Percentiles rank a stretch among this genome's conserved stretches.
Conservation (phyloP, 2,113 vertebrate species). For the Eidolon helvum region DNA sequence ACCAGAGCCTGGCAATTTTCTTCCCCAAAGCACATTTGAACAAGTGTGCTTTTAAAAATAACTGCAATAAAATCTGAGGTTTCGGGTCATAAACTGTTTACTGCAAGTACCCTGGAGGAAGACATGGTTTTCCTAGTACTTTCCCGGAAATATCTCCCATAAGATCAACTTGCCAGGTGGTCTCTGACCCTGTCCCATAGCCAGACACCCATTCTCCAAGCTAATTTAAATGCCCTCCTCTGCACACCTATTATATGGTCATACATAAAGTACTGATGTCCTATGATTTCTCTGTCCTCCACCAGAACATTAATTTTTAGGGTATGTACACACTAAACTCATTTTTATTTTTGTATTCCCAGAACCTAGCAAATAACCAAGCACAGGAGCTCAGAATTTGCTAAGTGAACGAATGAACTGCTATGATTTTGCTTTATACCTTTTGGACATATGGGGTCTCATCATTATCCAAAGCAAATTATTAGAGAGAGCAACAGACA, state of each 20-base stretch:
- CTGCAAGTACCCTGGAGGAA: neutral
- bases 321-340: neutral
- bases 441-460: neutral
- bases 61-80: constrained; percentile 42
- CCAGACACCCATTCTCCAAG: neutral
- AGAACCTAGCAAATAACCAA: neutral
- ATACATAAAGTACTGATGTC: neutral
- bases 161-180: neutral
- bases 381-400: neutral
- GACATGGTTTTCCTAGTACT: neutral
- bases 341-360: neutral
- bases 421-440: neutral
- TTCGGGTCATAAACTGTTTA: constrained; percentile 22
- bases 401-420: neutral
- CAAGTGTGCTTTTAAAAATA: constrained; percentile 58
- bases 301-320: neutral
- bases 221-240: neutral
- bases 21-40: constrained; percentile 4
- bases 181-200: neutral
- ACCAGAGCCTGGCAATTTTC: constrained; percentile 26
- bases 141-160: neutral
- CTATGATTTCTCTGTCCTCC: neutral
- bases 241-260: neutral
- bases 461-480: neutral
- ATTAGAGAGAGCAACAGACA: neutral